Conservation (phyloP, 2,888 invertebrate genomes). For the Monopis laevigella region DNA sequence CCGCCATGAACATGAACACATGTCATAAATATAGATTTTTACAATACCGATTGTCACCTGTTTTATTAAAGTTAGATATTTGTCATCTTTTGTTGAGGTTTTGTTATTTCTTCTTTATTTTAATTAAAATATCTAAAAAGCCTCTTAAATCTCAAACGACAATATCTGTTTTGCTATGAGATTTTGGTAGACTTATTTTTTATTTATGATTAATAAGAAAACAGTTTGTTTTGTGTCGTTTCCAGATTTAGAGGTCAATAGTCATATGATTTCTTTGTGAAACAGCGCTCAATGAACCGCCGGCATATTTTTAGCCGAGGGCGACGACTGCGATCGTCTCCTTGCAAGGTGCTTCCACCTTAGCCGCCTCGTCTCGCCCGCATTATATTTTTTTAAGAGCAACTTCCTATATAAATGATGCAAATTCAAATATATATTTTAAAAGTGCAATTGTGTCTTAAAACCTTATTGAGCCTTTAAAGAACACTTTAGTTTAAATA, state of each 20-base stretch:
- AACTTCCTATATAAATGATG: not conserved
- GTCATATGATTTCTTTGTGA: constrained; percentile 55
- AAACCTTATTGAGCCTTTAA: constrained; percentile 1
- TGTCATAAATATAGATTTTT: not conserved
- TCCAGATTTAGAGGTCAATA: constrained; percentile 49
- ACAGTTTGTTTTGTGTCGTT: constrained; percentile 27
- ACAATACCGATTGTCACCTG: not conserved
- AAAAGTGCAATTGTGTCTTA: constrained; percentile 3
- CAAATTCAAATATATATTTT: not conserved
- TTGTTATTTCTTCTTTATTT: too few species aligned
- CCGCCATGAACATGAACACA: too few species aligned
- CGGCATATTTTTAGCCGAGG: constrained; percentile 59
- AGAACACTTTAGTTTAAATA: too few species aligned
- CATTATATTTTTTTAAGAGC: not conserved
- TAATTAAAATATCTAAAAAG: too few species aligned
- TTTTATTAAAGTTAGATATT: too few species aligned
- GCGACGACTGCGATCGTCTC: constrained; percentile 38
- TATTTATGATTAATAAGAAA: too few species aligned
- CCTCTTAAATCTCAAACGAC: too few species aligned
- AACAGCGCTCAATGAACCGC: constrained; percentile 49
- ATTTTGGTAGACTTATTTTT: not conserved
- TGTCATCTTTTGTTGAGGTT: too few species aligned
- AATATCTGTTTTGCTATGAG: not conserved
- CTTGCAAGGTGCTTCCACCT: constrained; percentile 20
- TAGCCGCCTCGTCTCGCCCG: constrained; percentile 19